Base-by-base conservation (phyloP, 2,888 invertebrate species). In the Trissolcus brochymenae region DNA sequence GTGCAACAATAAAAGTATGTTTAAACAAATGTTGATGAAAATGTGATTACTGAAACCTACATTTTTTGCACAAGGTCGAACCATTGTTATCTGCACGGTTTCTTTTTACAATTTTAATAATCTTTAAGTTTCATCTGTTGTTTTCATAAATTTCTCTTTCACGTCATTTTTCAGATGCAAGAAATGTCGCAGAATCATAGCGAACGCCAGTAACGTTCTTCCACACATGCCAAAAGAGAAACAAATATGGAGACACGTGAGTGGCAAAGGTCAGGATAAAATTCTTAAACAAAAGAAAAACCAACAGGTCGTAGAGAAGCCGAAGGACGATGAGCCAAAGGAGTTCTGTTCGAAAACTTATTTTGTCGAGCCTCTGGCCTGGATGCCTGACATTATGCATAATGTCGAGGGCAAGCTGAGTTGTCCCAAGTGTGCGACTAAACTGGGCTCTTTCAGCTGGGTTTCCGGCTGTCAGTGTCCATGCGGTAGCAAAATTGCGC, bases 381-480 rank as follows among this genome's bases (percentile, higher is more conserved):
- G 98, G 97, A 97, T 97, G 96, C 91, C 91, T 59, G 92, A 93
- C 83, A 93, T 94, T 54, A 90, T 92, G 49, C 92, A 93, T 82
- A 91, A 91, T 68, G 91, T 94, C 13, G 93, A 95, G 84, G 97
- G 97, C 46, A 96, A 97, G 89, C 91, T 98, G 78, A 92, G 94
- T 88, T 95, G 97, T 88, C 95, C 97, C 55, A 95, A 95, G 88
- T 97, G 97, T 86, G 91, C 91, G 73, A 92, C 93, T 76, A 97
- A 97, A 90, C 91, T 97, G 76, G 98, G 97, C 29, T 95, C 95
- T 71, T 97, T 95, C 88, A 96, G 95, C 88, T 97, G 97, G 98
- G 92, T 95, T 73, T 41, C 90, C 92, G 95, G 96, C 65, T 96
- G 95, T 84, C 94, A 95, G 83, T 97, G 97, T 88, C 96, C 96